Evolutionary conservation across 2,113 vertebrate species (phyloP), one percentile per base, ranked within the genome.

Genomic region (Anseranas semipalmata): DNA sequence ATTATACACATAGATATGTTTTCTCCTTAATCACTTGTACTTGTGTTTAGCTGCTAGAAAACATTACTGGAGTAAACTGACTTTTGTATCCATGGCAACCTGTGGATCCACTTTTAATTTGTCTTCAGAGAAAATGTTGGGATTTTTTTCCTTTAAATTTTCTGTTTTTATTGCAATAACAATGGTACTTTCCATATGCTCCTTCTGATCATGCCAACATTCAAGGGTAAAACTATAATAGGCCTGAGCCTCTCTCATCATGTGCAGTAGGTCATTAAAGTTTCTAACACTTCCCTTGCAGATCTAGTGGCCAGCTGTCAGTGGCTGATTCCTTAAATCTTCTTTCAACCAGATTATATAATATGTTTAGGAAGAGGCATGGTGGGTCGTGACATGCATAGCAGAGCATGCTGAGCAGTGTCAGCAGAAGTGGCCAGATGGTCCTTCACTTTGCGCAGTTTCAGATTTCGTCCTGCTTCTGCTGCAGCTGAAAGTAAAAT

Each of bases 61-160:
- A 86, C 72, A 88, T 53, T 58, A 28, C 71, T 62, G 39, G 37
- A 94, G 72, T 92, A 95, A 96, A 95, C 27, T 27, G 75, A 89
- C 93, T 87, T 94, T 60, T 87, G 87, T 97, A 94, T 77, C 90
- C 76, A 94, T 91, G 87, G 70, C 82, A 96, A 97, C 92, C 30
- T 70, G 56, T 76, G 58, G 46, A 84, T 93, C 55, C 58, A 76
- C 66, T 94, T 94, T 93, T 91, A 91, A 90, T 80, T 96, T 92
- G 41, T 66, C 75, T 73, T 48, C 71, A 87, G 52, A 91, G 30
- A 87, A 92, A 95, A 60, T 45, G 22, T 63, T 71, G 43, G 5
- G 6, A 0, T 24, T 25, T 50, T 43, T 87, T 78, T 46, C 46
- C 62, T 85, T 93, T n/a, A 86, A 45, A 62, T 92, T 90, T 93